A percentile compares a stretch with the other conserved stretches of the same genome.
These are phyloP conservation scores for Cryptomyrus ogoouensis DNA, from an alignment of 2,113 vertebrate genomes.

Conservation along the genomic window DNA sequence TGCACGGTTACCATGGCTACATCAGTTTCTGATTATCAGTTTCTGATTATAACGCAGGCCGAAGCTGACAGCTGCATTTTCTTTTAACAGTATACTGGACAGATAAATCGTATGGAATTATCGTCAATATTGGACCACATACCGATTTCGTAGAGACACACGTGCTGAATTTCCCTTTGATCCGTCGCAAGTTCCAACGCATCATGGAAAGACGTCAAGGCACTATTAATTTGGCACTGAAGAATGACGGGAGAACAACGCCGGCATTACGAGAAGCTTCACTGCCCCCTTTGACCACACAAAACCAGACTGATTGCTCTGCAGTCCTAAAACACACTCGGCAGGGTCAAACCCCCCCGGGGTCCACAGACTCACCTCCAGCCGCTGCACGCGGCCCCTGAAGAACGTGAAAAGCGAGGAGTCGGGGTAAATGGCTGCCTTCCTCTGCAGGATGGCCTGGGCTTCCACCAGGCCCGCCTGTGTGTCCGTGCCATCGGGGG, in stretches of 20 bases:
- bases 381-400: constrained; percentile 89
- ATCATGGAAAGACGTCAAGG: constrained; percentile 91
- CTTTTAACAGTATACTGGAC: not conserved
- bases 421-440: constrained; percentile 91
- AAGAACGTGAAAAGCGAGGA: constrained; percentile 99
- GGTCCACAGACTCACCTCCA: constrained; percentile 64
- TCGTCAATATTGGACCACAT: constrained; percentile 30
- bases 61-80: not conserved
- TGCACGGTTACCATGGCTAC: not conserved
- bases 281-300: not conserved
- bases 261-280: not conserved
- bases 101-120: not conserved
- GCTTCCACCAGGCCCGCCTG: constrained; percentile 84
- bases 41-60: not conserved
- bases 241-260: constrained; percentile 34
- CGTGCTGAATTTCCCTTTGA: constrained; percentile 96
- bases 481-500: constrained; percentile 87
- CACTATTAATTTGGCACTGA: constrained; percentile 97
- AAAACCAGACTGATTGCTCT: not conserved
- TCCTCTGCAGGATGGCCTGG: constrained; percentile 88
- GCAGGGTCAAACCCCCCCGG: not conserved
- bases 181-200: constrained; percentile 90
- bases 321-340: not conserved
- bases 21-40: not conserved
- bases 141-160: constrained; percentile 99